These are phyloP conservation scores for Caenorhabditis panamensis DNA, from an alignment of 2,888 invertebrate species.

Conservation along the genomic window DNA sequence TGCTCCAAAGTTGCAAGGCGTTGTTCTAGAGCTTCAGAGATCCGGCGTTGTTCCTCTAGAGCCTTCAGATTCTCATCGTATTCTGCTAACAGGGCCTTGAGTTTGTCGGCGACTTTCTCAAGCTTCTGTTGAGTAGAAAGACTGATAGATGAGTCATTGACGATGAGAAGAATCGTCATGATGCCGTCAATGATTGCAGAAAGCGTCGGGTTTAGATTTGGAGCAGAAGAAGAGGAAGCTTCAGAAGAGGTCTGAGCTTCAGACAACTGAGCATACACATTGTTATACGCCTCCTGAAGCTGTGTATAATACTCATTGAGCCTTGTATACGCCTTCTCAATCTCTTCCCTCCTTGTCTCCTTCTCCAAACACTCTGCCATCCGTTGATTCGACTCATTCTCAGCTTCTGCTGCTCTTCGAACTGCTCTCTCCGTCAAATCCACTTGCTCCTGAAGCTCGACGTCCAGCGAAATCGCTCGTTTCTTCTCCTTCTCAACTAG, in stretches of 20 bases:
- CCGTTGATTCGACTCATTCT: slow-evolving; percentile 72
- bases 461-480: slow-evolving; percentile 63
- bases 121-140: slow-evolving; percentile 35
- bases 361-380: slow-evolving; percentile 72
- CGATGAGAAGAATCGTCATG: slow-evolving; percentile 45
- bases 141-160: slow-evolving; percentile 11
- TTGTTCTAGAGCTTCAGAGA: slow-evolving; percentile 56
- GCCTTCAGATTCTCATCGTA: slow-evolving; percentile 53
- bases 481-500: slow-evolving; percentile 66
- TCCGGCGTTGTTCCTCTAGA: slow-evolving; percentile 56
- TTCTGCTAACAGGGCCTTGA: slow-evolving; percentile 37
- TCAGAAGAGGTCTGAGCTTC: slow-evolving; percentile 9
- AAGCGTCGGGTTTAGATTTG: not conserved
- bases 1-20: slow-evolving; percentile 52
- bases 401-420: slow-evolving; percentile 71
- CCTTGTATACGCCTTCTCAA: slow-evolving; percentile 71
- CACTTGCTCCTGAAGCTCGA: slow-evolving; percentile 70
- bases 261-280: slow-evolving; percentile 63
- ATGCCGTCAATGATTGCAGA: slow-evolving; percentile 40
- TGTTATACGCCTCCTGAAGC: slow-evolving; percentile 72
- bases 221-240: not conserved
- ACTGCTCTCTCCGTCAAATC: slow-evolving; percentile 71
- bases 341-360: slow-evolving; percentile 68
- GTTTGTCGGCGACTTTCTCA: slow-evolving; percentile 40
- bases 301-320: slow-evolving; percentile 73